Conservation (phyloP, 2,888 invertebrate genomes). For the Amphipoea lucens region DNA sequence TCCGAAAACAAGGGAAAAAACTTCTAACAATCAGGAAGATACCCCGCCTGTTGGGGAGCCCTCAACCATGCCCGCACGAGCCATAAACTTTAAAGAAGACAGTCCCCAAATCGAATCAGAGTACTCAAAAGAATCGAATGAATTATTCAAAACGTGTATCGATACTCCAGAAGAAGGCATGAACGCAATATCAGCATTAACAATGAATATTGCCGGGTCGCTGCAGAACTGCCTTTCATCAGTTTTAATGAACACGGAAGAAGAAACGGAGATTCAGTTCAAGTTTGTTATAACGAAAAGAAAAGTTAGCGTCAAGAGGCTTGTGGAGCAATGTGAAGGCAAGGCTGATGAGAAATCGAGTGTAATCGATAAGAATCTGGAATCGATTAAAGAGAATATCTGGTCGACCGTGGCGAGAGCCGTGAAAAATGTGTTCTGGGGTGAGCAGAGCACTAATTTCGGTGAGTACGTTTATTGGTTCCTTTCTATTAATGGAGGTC, state of each 20-base stretch:
- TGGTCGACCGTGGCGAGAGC: constrained; percentile 86
- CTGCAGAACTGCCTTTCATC: constrained; percentile 83
- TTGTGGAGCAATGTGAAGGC: constrained; percentile 72
- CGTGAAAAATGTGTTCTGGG: constrained; percentile 87
- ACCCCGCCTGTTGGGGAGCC: constrained; percentile 83
- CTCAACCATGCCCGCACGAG: constrained; percentile 81
- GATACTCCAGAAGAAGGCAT: constrained; percentile 75
- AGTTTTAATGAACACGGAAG: constrained; percentile 80
- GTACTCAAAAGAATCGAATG: constrained; percentile 81
- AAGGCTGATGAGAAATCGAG: constrained; percentile 69
- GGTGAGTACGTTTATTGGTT: constrained; percentile 70
- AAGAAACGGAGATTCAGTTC: constrained; percentile 87
- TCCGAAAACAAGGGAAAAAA: constrained; percentile 77
- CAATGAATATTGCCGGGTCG: constrained; percentile 84
- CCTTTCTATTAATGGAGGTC: constrained; percentile 44
- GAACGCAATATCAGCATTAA: constrained; percentile 81
- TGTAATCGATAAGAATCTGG: constrained; percentile 71
- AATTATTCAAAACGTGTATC: constrained; percentile 83
- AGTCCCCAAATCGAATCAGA: constrained; percentile 80
- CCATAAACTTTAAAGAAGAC: constrained; percentile 88
- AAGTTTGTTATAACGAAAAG: constrained; percentile 87
- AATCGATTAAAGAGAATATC: constrained; percentile 83
- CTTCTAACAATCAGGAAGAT: constrained; percentile 70
- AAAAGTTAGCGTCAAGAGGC: constrained; percentile 82
- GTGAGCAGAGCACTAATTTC: constrained; percentile 75